Evolutionary conservation across 2,797 vertebrate genomes (phyloP).

Genomic region (Pagetopsis macropterus): DNA sequence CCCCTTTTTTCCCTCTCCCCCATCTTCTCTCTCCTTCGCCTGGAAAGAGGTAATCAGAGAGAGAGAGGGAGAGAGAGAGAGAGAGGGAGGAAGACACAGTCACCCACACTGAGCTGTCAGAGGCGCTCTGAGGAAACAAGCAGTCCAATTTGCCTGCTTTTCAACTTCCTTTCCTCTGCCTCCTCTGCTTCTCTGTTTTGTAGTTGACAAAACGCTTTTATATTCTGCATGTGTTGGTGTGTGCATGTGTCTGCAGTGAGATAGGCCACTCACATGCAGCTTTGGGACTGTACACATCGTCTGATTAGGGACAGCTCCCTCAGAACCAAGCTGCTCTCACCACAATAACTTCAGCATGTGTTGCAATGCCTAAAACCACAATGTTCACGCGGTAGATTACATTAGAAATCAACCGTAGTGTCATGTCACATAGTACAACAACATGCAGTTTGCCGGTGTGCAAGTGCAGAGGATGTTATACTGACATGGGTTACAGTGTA

Average conservation of each 20-base stretch:
- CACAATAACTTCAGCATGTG: slow-evolving; percentile 26
- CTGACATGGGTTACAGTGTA: too few species aligned
- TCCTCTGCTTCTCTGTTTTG: slow-evolving; percentile 62
- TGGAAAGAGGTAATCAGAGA: slow-evolving; percentile 72
- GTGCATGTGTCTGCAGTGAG: slow-evolving; percentile 24
- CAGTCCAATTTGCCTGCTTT: slow-evolving; percentile 78
- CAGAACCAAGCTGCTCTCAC: slow-evolving; percentile 18
- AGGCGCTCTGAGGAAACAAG: slow-evolving; percentile 76
- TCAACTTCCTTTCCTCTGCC: slow-evolving; percentile 71
- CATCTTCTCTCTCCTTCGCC: slow-evolving; percentile 60
- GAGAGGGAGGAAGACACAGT: slow-evolving; percentile 54
- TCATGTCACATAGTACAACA: too few species aligned
- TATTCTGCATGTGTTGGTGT: slow-evolving; percentile 41
- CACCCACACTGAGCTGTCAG: slow-evolving; percentile 77
- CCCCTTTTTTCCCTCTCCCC: slow-evolving; percentile 39
- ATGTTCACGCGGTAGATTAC: neutral
- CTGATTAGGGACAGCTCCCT: slow-evolving; percentile 46
- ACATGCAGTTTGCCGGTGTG: too few species aligned
- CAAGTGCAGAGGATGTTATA: too few species aligned
- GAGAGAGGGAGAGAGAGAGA: slow-evolving; percentile 57
- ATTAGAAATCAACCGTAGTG: too few species aligned
- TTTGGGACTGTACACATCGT: slow-evolving; percentile 45
- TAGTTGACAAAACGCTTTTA: slow-evolving; percentile 59
- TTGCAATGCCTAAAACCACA: slow-evolving; percentile 4
- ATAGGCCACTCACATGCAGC: slow-evolving; percentile 25